Evolutionary conservation across 2,888 invertebrate species (phyloP), one percentile per base, ranked within the genome.

Genomic region (Drepana falcataria): DNA sequence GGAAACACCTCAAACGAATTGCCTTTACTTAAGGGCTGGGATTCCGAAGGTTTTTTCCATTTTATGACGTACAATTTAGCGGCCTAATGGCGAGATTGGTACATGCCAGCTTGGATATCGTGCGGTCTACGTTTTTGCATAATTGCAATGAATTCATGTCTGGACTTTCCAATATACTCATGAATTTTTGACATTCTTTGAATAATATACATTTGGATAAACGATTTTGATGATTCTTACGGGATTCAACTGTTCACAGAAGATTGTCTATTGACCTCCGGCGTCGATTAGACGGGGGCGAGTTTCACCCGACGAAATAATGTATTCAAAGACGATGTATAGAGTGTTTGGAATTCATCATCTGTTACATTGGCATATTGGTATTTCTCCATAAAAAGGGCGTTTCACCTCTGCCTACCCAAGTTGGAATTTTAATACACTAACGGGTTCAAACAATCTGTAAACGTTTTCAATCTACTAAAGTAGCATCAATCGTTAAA

Each of bases 31-130:
- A 51, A 40, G 33, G 66, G 65, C 48, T 59, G 58, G 55, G 75
- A 79, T 77, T 79, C 68, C 67, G 57, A 68, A 59, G n/a, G 62
- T 69, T 81, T 85, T 85, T 84, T 84, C 77, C 80, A 80, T 84
- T 80, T 81, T 83, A 85, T 80, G 79, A 64, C 73, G 61, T 75
- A 79, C 80, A 83, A 83, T 85, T 85, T 85, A 75, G 73, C 71
- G 59, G 70, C 65, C 74, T 79, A 81, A 83, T 78, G 69, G 77
- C 77, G 69, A 73, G 75, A 80, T 81, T 73, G 80, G 74, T 73
- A 78, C 77, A 81, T 68, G 79, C 63, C 64, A 69, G 73, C 59
- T 60, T 51, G 55, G 57, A 61, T 51, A 61, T 44, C 61, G 61
- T 76, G 79, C 68, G 75, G 75, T 73, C 71, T 67, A 78, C 69